Conservation (phyloP, 2,888 invertebrate genomes). For the Macropis europaea region DNA sequence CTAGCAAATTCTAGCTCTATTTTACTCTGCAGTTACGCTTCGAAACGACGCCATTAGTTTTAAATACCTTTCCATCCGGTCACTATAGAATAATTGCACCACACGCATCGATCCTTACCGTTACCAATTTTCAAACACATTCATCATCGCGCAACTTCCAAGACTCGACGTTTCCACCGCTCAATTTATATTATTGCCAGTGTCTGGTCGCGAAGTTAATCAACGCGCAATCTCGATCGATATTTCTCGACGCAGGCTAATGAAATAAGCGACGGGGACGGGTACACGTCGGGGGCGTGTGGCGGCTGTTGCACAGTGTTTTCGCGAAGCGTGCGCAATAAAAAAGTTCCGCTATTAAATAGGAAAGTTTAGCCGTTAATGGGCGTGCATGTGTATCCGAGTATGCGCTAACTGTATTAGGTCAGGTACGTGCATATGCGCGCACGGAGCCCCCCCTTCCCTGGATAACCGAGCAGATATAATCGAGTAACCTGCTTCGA, state of each 20-base stretch:
- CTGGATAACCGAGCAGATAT: constrained; percentile 26
- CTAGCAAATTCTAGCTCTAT: no score
- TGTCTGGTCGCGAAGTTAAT: not conserved
- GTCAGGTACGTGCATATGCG: constrained; percentile 30
- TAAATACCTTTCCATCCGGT: no score
- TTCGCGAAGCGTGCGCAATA: constrained; percentile 28
- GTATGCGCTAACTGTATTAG: constrained; percentile 46
- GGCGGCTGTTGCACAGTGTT: constrained; percentile 17
- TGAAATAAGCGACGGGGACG: constrained; percentile 19
- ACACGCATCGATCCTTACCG: no score
- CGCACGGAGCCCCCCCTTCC: not conserved
- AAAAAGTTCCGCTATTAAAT: constrained; percentile 51
- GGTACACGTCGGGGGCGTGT: not conserved
- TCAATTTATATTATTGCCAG: no score
- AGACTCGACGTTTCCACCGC: no score
- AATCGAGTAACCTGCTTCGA: constrained; percentile 52
- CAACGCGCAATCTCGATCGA: constrained; percentile 17
- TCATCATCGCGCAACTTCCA: no score
- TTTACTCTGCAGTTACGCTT: no score
- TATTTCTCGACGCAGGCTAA: constrained; percentile 1
- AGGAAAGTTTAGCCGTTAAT: constrained; percentile 49
- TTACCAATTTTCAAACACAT: no score
- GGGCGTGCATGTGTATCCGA: constrained; percentile 15
- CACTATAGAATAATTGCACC: no score
- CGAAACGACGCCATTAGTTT: no score